Base-by-base conservation (phyloP, 2,888 invertebrate species). In the Ectemnius lituratus region DNA sequence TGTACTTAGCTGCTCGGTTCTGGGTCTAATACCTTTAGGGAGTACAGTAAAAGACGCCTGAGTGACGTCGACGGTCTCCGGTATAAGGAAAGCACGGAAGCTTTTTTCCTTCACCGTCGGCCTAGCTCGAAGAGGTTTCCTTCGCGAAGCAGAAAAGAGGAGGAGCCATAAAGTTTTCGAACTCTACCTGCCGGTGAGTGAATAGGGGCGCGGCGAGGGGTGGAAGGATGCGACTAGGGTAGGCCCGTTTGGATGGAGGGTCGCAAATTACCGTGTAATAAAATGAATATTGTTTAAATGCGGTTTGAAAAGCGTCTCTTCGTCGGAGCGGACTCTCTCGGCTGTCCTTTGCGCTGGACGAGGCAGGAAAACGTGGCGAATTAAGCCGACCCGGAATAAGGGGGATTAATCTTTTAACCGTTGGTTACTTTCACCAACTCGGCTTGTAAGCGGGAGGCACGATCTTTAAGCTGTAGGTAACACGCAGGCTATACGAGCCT, bases 201-300 rank as follows among this genome's bases (percentile, higher is more conserved):
- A 47, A 62, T 47, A 18, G 14, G 28, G 56, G 18, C 46, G 23
- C 49, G 70, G 56, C 63, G 46, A 27, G 62, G 28, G 37, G 37
- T 37, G 65, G 46, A 27, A 62, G 28, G 37, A 11, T 6, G 37
- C 37, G 37, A 37, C 37, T 37, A 37, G 37, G 37, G 37, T 37
- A 37, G 8, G 37, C 8, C 37, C 37, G 37, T 37, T 58, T 71
- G 47, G 49, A 13, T 28, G 27, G 59, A 75, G 67, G 65, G 64
- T 73, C 65, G 65, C 73, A 69, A 81, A 82, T 79, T 73, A 82
- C 83, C 82, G 68, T 76, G 86, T 73, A 78, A 80, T 86, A 87
- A 87, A 87, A 84, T 82, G 68, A 84, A 84, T 81, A 81, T 82
- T 85, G 84, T 86, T 83, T 80, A 84, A 85, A 84, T 82, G 84